Base-by-base conservation (phyloP, 2,888 invertebrate genomes). In the Cephus nigrinus region DNA sequence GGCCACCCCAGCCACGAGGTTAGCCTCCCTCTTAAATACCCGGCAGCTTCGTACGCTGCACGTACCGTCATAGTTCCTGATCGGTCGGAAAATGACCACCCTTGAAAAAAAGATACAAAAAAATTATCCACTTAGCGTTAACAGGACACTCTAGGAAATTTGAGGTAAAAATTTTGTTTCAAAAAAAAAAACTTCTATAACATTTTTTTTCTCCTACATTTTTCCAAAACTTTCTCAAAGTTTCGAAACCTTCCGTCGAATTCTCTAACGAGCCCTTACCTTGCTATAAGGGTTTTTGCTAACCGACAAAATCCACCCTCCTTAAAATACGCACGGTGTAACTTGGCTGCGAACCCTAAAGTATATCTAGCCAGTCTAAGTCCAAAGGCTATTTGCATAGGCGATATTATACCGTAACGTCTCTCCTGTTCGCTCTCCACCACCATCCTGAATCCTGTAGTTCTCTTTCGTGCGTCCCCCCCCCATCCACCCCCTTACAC, bases 341-440 rank as follows among this genome's bases (percentile, higher is more conserved):
- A 79, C 78, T 79, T 79, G 75, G 73, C 82, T 79, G 81, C 83
- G 84, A 80, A 80, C 81, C 82, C 85, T 83, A 87, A 90, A 88
- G 89, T 90, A 90, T 86, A 89, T 89, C 88, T 88, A 89, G 88
- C 87, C 90, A 89, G 89, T 90, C 89, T 89, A 90, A 91, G 89
- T 90, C 90, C 89, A 89, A 90, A 88, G 91, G 91, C 89, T 91
- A 91, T 91, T 91, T 91, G 91, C 91, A 91, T 91, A 90, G 91
- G 88, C 90, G 89, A 91, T 91, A 91, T 91, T 90, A 90, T 91
- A 90, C 89, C 89, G 86, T 86, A 83, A 84, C 85, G 84, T 80
- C 82, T 82, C 82, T 82, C 86, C 83, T 79, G 78, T 79, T 76
- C 77, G 75, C 79, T 76, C 81, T 74, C 81, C 36, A 75, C 78